These are phyloP conservation scores for Xenopus petersii DNA, from an alignment of 2,797 vertebrate species.

Conservation along the genomic window DNA sequence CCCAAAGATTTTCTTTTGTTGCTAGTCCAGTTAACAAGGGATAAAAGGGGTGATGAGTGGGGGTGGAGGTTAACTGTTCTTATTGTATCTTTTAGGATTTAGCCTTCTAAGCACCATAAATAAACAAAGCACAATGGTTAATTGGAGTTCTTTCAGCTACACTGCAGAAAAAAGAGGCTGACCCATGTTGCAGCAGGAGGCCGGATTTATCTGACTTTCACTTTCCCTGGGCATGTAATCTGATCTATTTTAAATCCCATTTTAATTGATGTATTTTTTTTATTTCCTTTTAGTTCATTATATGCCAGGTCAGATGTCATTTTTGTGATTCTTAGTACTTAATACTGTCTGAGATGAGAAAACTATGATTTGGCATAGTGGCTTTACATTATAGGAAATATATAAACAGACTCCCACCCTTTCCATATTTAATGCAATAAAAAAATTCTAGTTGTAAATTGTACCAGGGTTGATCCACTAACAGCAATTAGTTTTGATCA, in stretches of 20 bases:
- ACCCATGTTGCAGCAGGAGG: conserved; percentile 5
- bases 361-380: too few species aligned
- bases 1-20: conserved; percentile 25
- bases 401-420: too few species aligned
- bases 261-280: not conserved
- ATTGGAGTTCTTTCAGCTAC: not conserved
- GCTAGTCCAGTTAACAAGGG: conserved; percentile 5
- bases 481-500: too few species aligned
- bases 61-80: not conserved
- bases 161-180: conserved; percentile 10
- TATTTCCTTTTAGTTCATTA: not conserved
- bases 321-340: too few species aligned
- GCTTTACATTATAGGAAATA: too few species aligned
- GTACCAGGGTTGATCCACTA: too few species aligned
- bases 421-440: too few species aligned
- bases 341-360: too few species aligned
- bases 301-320: not conserved
- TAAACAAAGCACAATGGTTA: conserved; percentile 26
- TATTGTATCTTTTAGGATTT: conserved; percentile 3
- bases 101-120: conserved; percentile 9
- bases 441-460: too few species aligned
- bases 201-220: not conserved
- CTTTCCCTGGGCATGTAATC: not conserved
- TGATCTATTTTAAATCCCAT: not conserved
- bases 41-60: not conserved